Percentiles rank a stretch among this genome's conserved stretches.
Conservation (phyloP, 2,888 invertebrate genomes). For the Oconnorella tubifera region DNA sequence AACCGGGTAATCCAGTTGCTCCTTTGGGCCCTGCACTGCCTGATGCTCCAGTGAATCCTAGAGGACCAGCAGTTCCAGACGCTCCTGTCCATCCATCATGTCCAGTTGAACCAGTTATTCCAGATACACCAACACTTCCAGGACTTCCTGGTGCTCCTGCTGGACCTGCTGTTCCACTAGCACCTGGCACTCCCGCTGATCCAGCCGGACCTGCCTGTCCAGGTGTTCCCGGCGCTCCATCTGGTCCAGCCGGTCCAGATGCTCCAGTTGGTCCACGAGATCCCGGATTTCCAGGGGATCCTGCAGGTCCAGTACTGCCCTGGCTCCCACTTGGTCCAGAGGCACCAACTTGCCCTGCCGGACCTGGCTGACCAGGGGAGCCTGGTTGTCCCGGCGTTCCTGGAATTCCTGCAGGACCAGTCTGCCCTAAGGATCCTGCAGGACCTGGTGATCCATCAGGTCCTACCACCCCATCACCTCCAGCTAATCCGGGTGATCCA, state of each 20-base stretch:
- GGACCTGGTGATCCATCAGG: not conserved
- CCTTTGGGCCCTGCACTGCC: slow-evolving; percentile 23
- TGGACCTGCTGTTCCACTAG: slow-evolving; percentile 9
- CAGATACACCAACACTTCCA: slow-evolving; percentile 23
- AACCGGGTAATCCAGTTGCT: too few species aligned
- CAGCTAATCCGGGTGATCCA: not conserved
- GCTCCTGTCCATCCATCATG: slow-evolving; percentile 9
- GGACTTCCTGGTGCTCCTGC: slow-evolving; percentile 11
- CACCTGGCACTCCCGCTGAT: slow-evolving; percentile 7
- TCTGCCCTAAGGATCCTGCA: not conserved
- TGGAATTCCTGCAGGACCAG: slow-evolving; percentile 25
- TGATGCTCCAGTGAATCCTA: slow-evolving; percentile 17
- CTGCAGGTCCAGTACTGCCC: slow-evolving; percentile 10
- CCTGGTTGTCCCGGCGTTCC: slow-evolving; percentile 38
- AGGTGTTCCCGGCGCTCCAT: slow-evolving; percentile 10
- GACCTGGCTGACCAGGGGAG: slow-evolving; percentile 13
- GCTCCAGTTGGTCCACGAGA: slow-evolving; percentile 5
- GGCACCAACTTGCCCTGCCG: not conserved
- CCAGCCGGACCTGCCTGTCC: slow-evolving; percentile 14
- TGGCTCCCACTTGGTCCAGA: slow-evolving; percentile 10
- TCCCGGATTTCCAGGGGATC: slow-evolving; percentile 8
- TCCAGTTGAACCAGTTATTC: slow-evolving; percentile 22
- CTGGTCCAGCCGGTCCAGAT: slow-evolving; percentile 3
- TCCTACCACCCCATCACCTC: not conserved
- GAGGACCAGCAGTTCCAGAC: slow-evolving; percentile 11